Base-by-base conservation (phyloP, 2,888 invertebrate species). In the Acronicta leporina region DNA sequence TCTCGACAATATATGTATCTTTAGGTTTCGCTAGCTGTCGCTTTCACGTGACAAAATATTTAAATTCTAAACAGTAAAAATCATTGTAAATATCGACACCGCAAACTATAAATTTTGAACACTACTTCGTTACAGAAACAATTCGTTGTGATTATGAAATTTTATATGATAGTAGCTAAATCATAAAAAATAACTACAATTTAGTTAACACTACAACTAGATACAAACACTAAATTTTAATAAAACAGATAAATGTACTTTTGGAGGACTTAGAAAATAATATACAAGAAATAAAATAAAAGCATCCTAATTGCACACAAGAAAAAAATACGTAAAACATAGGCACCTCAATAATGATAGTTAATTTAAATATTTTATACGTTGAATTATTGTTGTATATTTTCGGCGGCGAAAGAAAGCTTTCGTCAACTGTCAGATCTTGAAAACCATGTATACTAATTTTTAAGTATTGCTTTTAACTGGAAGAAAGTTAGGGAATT, bases 281-380 rank as follows among this genome's bases (percentile, higher is more conserved):
- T 71, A 77, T 75, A 72, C 73, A 77, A 68, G 63, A 58, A 62
- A 69, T 63, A 71, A 71, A 70, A 70, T 49, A 51, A 73, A 79
- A 77, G 69, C 77, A 77, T 75, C 61, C 64, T 72, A 73, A 84
- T 84, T 82, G 81, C 83, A 81, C 81, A 75, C 69, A 55, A 75
- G 55, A 73, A 58, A 56, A 58, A 60, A 57, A 62, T 56, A 60
- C 48, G 45, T 60, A 42, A 49, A 27, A 50, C 50, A 47, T 61
- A 73, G 65, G 76, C 77, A 77, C 68, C 63, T 58, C 51, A 58
- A 65, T 47, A 72, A 49, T 60, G 55, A 68, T 67, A 62, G 48
- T 48, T 41, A 14, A 44, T 41, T 49, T 45, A 50, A 48, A 44
- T 55, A 35, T 56, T 62, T 58, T 40, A 44, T 43, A 50, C 30